These are phyloP conservation scores for Spilosoma lubricipeda DNA, from an alignment of 2,888 invertebrate species.

Conservation along the genomic window DNA sequence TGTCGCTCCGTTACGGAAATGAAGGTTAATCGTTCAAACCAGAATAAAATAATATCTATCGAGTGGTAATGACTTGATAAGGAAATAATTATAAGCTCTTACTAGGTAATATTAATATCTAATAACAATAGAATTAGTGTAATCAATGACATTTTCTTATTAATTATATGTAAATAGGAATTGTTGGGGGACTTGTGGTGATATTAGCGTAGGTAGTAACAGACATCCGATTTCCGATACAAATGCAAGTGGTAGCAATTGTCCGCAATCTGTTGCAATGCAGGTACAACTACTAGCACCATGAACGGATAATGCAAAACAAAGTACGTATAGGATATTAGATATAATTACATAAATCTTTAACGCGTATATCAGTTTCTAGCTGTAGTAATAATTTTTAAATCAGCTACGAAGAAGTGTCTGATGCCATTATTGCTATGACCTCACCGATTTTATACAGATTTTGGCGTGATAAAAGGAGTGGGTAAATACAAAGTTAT, in stretches of 20 bases:
- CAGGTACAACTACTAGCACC: background rate
- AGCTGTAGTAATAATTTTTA: background rate
- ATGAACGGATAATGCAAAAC: background rate
- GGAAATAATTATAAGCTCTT: conserved; percentile 52
- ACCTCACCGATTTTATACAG: background rate
- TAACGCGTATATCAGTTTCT: background rate
- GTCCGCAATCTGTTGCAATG: background rate
- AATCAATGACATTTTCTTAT: background rate
- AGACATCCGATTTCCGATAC: background rate
- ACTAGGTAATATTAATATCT: background rate
- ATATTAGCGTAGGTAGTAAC: background rate
- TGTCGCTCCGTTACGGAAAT: conserved; percentile 50
- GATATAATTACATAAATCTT: background rate
- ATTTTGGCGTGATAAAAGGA: background rate
- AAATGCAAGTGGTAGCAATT: background rate
- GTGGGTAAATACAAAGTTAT: background rate
- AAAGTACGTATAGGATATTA: background rate
- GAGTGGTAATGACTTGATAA: conserved; percentile 48
- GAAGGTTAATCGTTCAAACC: conserved; percentile 51
- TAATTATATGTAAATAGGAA: background rate
- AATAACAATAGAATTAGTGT: background rate
- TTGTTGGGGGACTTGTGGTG: background rate
- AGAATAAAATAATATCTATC: conserved; percentile 52
- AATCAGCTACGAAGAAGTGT: background rate
- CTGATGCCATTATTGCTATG: background rate